phyloP scores from a whole-genome alignment of 1,140 invertebrate species.

The Caenorhabditis remanei region DNA sequence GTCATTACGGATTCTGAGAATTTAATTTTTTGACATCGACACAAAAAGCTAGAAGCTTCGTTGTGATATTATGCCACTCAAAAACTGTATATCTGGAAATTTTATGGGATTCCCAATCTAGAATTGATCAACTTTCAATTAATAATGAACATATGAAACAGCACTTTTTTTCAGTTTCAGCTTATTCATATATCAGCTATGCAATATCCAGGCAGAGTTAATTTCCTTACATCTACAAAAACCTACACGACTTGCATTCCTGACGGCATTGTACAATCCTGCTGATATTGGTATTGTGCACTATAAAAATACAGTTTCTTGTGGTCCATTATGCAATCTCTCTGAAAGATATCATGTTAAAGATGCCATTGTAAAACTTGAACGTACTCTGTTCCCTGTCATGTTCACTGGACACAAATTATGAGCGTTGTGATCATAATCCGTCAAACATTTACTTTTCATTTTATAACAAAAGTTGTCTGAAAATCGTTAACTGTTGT shows the following conservation, averaged over 20 bases:
- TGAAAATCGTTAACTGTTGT: background rate
- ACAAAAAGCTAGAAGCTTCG: too few relatives aligned
- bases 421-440: background rate
- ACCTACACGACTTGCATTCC: background rate
- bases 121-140: too few relatives aligned
- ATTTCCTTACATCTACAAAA: too few relatives aligned
- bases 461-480: conserved; percentile 41
- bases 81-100: too few relatives aligned
- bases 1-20: too few relatives aligned
- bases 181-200: too few relatives aligned
- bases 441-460: conserved; percentile 29
- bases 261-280: background rate
- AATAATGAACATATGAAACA: too few relatives aligned
- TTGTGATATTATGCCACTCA: too few relatives aligned
- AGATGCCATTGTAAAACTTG: background rate
- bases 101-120: too few relatives aligned
- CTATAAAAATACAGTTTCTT: conserved; percentile 12
- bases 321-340: background rate
- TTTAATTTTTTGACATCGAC: too few relatives aligned
- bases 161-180: background rate
- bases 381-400: background rate
- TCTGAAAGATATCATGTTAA: background rate
- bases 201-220: too few relatives aligned
- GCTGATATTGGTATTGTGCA: conserved; percentile 39
- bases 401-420: conserved; percentile 18